Conservation (phyloP, 1,140 invertebrate species). For the Spodoptera frugiperda region DNA sequence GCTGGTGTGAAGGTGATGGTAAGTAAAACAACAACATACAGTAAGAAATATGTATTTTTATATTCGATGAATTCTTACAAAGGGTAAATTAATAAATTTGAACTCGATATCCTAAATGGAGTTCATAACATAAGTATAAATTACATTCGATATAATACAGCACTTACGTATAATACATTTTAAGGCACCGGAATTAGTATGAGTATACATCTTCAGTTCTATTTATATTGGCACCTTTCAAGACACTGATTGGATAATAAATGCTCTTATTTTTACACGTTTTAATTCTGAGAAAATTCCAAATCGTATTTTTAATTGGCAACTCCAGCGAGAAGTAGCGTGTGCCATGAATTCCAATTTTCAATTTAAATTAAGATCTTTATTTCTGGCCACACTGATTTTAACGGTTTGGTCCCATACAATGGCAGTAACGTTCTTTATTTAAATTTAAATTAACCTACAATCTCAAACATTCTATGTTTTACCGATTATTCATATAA, state of each 20-base stretch:
- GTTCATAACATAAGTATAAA: constrained; percentile 71
- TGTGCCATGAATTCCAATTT: no score
- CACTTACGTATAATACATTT: constrained; percentile 73
- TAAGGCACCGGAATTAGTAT: constrained; percentile 72
- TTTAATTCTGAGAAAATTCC: background rate
- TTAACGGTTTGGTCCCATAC: constrained; percentile 18
- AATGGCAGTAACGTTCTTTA: constrained; percentile 21
- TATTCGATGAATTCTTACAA: constrained; percentile 55
- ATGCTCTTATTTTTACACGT: background rate
- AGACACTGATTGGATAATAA: constrained; percentile 28
- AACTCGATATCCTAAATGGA: constrained; percentile 58
- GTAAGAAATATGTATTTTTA: constrained; percentile 56
- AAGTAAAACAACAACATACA: constrained; percentile 34
- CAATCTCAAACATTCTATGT: constrained; percentile 17
- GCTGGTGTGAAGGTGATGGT: no score
- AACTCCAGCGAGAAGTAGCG: background rate
- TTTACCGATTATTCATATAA: constrained; percentile 10
- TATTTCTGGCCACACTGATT: background rate
- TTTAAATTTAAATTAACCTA: constrained; percentile 8
- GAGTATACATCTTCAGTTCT: constrained; percentile 70
- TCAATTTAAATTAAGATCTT: background rate
- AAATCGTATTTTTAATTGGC: background rate
- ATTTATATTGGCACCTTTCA: constrained; percentile 43
- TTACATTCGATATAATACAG: constrained; percentile 74
- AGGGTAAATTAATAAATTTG: constrained; percentile 59